Evolutionary conservation across 2,113 vertebrate genomes (phyloP).

Genomic region (Pholis gunnellus): DNA sequence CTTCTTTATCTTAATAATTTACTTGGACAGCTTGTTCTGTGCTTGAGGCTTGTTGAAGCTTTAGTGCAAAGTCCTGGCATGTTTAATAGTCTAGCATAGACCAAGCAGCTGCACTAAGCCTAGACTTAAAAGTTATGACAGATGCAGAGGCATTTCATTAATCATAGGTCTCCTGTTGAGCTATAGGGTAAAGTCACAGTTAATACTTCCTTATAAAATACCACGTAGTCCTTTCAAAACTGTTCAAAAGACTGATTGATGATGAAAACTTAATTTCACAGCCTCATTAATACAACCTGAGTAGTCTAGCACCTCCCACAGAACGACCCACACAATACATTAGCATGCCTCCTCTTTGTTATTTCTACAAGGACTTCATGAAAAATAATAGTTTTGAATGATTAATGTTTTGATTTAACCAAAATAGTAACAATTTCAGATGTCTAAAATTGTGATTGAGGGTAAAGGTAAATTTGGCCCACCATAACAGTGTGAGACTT

Average conservation of each 20-base stretch:
- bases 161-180: neutral
- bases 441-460: neutral
- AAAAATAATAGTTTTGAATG: neutral
- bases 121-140: neutral
- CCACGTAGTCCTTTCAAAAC: neutral
- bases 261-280: neutral
- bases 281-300: neutral
- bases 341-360: neutral
- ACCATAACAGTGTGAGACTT: neutral
- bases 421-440: neutral
- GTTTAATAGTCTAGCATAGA: conserved; percentile 19
- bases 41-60: conserved; percentile 25
- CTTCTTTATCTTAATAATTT: conserved; percentile 11
- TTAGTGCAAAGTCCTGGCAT: conserved; percentile 1
- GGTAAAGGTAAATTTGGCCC: neutral
- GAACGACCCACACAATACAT: neutral
- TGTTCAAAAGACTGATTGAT: conserved; percentile 3
- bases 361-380: neutral
- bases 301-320: neutral
- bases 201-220: neutral
- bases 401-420: neutral
- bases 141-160: conserved; percentile 8
- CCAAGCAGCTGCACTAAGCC: neutral
- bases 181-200: neutral
- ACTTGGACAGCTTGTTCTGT: conserved; percentile 19